Conservation (phyloP, 2,797 vertebrate species). For the Malacoctenus gilli region DNA sequence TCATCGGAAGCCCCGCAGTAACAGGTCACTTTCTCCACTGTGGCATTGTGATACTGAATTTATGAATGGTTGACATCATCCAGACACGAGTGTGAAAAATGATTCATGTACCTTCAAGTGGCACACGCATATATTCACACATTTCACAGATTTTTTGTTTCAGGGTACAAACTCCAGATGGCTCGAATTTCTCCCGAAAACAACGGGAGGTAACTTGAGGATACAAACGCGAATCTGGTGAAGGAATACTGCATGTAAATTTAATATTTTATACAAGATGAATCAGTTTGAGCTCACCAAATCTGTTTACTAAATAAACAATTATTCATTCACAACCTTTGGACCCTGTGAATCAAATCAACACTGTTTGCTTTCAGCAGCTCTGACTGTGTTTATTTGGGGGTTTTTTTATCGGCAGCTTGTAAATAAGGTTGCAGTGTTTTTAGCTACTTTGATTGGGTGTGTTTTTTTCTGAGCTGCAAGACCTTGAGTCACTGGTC, state of each 20-base stretch:
- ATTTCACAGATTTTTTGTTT: conserved; percentile 21
- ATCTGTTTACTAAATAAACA: conserved; percentile 12
- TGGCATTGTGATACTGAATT: conserved; percentile 42
- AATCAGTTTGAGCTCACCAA: conserved; percentile 12
- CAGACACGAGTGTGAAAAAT: conserved; percentile 30
- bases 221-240: not conserved
- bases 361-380: not conserved
- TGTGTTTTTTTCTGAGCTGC: too few relatives aligned
- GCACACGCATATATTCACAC: conserved; percentile 9
- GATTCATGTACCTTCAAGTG: conserved; percentile 40
- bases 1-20: conserved; percentile 36
- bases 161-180: conserved; percentile 2
- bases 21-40: conserved; percentile 29
- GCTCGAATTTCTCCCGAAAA: not conserved
- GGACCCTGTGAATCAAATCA: not conserved
- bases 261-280: conserved; percentile 5
- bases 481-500: too few relatives aligned
- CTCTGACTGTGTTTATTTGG: too few relatives aligned
- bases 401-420: too few relatives aligned
- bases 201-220: not conserved
- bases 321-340: conserved; percentile 14
- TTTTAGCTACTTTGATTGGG: too few relatives aligned
- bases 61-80: conserved; percentile 49
- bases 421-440: too few relatives aligned
- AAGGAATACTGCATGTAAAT: not conserved